Base-by-base conservation (phyloP, 37 sponge, comb jelly and placozoan species). In the Petrosia ficiformis region DNA sequence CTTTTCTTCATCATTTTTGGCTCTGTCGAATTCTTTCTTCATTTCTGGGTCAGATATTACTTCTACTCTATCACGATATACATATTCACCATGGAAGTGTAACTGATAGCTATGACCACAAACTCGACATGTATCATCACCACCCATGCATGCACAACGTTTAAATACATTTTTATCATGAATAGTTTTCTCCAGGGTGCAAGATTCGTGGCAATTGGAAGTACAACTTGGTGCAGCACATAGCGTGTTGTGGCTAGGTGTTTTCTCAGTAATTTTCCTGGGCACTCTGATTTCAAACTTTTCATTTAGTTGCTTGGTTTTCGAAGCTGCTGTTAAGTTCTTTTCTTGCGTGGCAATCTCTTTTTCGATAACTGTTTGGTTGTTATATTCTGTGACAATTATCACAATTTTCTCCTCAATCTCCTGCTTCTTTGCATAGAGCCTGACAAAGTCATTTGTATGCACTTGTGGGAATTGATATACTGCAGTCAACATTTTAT, bases 171-270 rank as follows among this genome's bases (percentile, higher is more conserved):
- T 65, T 39, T 81, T 73, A 42, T 74, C 74, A 48, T 19, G 14
- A 14, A 81, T 19, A 1, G 68, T 10, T 35, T 59, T 71, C 4
- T 68, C 39, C 6, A 74, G 41, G 31, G 1, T 28, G 36, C 82
- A 82, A 5, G 4, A 6, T 22, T 39, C 69, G 67, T 82, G 82
- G 70, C 82, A 82, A 35, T 82, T 82, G 28, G 70, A 68, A 26
- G 63, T 39, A 59, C 82, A 82, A 8, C 59, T 33, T 31, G 10
- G 29, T 39, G 60, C 40, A 48, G 68, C 75, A 66, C 82, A 82
- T 32, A 82, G 40, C 0, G 82, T 82, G 69, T 82, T 82, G 61
- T 82, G 69, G 0, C 42, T 19, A 0, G 65, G 1, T 31, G 82
- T 81, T 60, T 0, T 21, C 16, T 3, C 67, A n/a, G 39, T 30